Evolutionary conservation across 2,888 invertebrate genomes (phyloP).

Genomic region (Lasioglossum marginatum): DNA sequence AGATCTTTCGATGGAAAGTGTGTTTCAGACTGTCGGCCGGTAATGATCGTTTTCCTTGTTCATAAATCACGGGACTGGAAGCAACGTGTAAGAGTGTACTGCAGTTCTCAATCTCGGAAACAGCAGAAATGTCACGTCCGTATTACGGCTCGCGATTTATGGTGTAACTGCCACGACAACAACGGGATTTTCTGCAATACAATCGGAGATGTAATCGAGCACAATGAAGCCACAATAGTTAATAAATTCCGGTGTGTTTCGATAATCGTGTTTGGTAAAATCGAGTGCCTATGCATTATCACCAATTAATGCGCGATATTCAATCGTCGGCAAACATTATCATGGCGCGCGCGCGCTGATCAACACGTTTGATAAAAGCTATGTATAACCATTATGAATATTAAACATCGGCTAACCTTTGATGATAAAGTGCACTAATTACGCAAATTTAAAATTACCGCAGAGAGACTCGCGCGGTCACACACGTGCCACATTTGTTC

Average conservation of each 20-base stretch:
- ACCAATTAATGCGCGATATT: not conserved
- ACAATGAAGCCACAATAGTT: not conserved
- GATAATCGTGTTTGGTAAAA: slow-evolving; percentile 13
- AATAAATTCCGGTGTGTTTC: slow-evolving; percentile 1
- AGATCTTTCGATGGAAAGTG: not conserved
- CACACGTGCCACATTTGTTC: not conserved
- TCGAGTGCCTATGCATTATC: not conserved
- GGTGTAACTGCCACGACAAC: not conserved
- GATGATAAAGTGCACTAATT: not conserved
- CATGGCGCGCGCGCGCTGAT: not conserved
- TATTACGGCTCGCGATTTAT: not conserved
- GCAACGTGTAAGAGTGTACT: not conserved
- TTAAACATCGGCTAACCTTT: not conserved
- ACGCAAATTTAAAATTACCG: not conserved
- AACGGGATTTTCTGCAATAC: not conserved
- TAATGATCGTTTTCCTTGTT: not conserved
- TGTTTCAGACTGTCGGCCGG: not conserved
- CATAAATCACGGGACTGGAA: not conserved
- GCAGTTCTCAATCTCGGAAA: not conserved
- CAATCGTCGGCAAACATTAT: not conserved
- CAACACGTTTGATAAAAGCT: not conserved
- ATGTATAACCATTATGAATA: not conserved
- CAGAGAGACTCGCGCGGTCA: not conserved
- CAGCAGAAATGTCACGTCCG: not conserved
- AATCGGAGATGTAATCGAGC: not conserved